Base-by-base conservation (phyloP, 1,140 invertebrate genomes). In the Solen grandis region DNA sequence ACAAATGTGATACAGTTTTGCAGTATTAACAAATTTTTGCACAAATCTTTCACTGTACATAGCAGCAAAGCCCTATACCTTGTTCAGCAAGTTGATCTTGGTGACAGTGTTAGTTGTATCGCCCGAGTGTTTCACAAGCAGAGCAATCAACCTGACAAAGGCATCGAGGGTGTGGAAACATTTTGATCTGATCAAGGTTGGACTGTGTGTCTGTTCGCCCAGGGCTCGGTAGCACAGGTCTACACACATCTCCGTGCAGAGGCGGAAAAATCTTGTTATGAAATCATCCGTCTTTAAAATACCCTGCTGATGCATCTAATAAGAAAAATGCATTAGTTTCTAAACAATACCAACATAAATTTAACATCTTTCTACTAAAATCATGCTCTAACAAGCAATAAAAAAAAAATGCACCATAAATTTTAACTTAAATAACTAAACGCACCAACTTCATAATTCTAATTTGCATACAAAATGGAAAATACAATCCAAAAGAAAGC, bases 271-370 rank as follows among this genome's bases (percentile, higher is more conserved):
- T 79, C 98, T 92, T 0, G 97, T 98, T 68, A 99, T 99, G 77
- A 98, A 94, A 90, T 99, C 98, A 88, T 99, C 99, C 0, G 97
- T 98, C 91, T 99, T 99, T 16, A 99, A 92, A 60, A 99, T 98
- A 2, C 98, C 98, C 85, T 99, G 97, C 75, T 96, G 94, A 88
- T 99, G 99, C 97, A 99, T 98, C 91, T 98, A 95, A 38, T 91
- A 90, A 73, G 57, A 80, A 82, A 85, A 70, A 31, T 38, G 5
- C 31, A 5, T 62, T 2, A n/a, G 3, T n/a, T 36, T 63, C 10
- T 1, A 19, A 35, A 36, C 25, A 63, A 63, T 4, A 46, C 5
- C 5, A 29, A 25, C 22, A 41, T 29, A 38, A 63, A 31, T 31
- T 60, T 8, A 59, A 81, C 22, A 25, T n/a, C n/a, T n/a, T n/a